A percentile compares a stretch with the other conserved stretches of the same genome.
Evolutionary conservation across 2,797 vertebrate species (phyloP).

Genomic region (Petrocephalus schoutedeni): DNA sequence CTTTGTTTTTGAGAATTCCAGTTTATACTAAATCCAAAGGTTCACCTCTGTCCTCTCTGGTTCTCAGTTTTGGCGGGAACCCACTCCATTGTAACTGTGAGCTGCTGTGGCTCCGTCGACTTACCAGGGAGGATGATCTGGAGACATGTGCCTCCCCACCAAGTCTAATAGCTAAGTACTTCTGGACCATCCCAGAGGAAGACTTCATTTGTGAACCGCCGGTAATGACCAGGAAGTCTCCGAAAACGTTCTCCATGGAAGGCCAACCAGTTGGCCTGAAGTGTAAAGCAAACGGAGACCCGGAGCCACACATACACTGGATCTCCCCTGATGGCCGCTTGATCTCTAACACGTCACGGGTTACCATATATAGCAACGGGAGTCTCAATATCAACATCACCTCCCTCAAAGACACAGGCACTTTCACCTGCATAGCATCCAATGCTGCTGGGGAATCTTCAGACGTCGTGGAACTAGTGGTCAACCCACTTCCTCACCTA

Average conservation of each 20-base stretch:
- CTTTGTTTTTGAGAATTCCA: conserved; percentile 75
- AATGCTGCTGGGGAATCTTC: conserved; percentile 72
- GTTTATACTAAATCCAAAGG: conserved; percentile 80
- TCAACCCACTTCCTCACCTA: conserved; percentile 64
- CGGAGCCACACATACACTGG: conserved; percentile 72
- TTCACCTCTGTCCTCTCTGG: conserved; percentile 67
- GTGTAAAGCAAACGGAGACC: conserved; percentile 70
- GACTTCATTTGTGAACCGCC: conserved; percentile 85
- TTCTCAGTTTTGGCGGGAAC: conserved; percentile 82
- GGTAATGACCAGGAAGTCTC: conserved; percentile 74
- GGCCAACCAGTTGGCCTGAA: conserved; percentile 67
- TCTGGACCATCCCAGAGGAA: conserved; percentile 83
- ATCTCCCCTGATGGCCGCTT: conserved; percentile 69
- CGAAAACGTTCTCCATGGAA: conserved; percentile 65
- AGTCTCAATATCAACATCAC: conserved; percentile 69
- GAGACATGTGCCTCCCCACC: conserved; percentile 82
- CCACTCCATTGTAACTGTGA: conserved; percentile 87
- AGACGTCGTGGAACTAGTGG: conserved; percentile 63
- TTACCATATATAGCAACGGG: conserved; percentile 63
- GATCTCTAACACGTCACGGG: conserved; percentile 61
- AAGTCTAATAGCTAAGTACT: conserved; percentile 77
- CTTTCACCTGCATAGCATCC: conserved; percentile 73
- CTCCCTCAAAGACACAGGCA: conserved; percentile 65
- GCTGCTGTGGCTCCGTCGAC: conserved; percentile 75
- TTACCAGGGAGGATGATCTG: conserved; percentile 78